Base-by-base conservation (phyloP, 2,888 invertebrate genomes). In the Hirtodrosophila confusa region DNA sequence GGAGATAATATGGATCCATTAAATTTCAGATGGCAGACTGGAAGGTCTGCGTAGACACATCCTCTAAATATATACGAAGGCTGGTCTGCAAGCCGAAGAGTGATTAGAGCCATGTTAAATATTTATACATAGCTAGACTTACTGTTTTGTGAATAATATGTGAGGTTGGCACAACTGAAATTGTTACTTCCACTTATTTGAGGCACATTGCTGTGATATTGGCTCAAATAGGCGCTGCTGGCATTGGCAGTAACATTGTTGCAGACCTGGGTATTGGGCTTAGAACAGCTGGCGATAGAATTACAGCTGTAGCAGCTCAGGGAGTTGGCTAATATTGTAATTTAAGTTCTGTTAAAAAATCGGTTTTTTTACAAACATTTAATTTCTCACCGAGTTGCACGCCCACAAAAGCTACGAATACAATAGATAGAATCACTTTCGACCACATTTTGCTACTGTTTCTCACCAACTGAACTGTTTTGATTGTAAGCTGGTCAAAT, bases 241-340 rank as follows among this genome's bases (percentile, higher is more conserved):
- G 37, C 8, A 49, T 72, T 71, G 7, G 85, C 82, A 0, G 72
- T 64, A 1, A 5, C 6, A 23, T 64, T 53, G 11, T 1, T 45
- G 43, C 82, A 83, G 10, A n/a, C 3, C 31, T 70, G 36, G n/a
- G 23, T 41, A 5, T 4, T 1, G 33, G 69, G 69, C n/a, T 11
- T 31, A 7, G n/a, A 27, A 11, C 79, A 77, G 4, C 27, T 6
- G 0, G n/a, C n/a, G 0, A 53, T 45, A 10, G 49, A 33, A 7
- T 49, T 33, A 27, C 82, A 82, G 39, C 49, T 69, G 23, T 66
- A 61, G 54, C 85, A 83, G 12, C 4, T 50, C 12, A 80, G 36
- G 2, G 74, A 54, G 31, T 69, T 45, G 11, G 60, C 82, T 73
- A 17, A 17, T 17, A 17, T 17, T 2, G 17, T 17, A 17, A 17